phyloP scores from a whole-genome alignment of 2,888 invertebrate genomes.

The Chydorus sphaericus region DNA sequence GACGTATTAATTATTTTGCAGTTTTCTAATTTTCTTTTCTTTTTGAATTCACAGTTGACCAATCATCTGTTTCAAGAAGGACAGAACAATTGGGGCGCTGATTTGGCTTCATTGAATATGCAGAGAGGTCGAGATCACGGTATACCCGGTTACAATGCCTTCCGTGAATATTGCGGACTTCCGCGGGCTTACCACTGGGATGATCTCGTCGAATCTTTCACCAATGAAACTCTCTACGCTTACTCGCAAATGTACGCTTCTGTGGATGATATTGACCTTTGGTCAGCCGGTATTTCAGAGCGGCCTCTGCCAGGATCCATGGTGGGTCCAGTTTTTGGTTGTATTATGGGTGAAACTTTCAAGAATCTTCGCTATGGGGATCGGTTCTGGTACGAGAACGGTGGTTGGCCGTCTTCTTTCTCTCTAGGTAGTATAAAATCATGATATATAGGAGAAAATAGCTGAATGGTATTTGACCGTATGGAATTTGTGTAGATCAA shows the following conservation, averaged over 20 bases:
- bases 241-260: constrained; percentile 18
- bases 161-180: constrained; percentile 20
- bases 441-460: too few relatives aligned
- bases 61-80: constrained; percentile 24
- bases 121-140: constrained; percentile 30
- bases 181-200: constrained; percentile 20
- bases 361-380: constrained; percentile 76
- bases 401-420: constrained; percentile 81
- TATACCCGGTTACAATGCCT: constrained; percentile 27
- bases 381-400: constrained; percentile 87
- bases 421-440: constrained; percentile 49
- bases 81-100: constrained; percentile 27
- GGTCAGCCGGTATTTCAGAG: constrained; percentile 89
- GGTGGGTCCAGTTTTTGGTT: constrained; percentile 87
- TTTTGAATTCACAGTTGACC: constrained; percentile 19
- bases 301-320: constrained; percentile 76
- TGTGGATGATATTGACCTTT: constrained; percentile 80
- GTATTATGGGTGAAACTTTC: constrained; percentile 85
- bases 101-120: constrained; percentile 29
- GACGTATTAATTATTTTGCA: neutral
- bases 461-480: neutral
- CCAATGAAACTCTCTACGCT: constrained; percentile 18
- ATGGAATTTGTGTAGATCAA: constrained; percentile 25
- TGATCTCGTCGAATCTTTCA: constrained; percentile 21
- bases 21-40: neutral